Evolutionary conservation across 2,888 invertebrate species (phyloP), one percentile per base, ranked within the genome.

Genomic region (Chironomus tentans): DNA sequence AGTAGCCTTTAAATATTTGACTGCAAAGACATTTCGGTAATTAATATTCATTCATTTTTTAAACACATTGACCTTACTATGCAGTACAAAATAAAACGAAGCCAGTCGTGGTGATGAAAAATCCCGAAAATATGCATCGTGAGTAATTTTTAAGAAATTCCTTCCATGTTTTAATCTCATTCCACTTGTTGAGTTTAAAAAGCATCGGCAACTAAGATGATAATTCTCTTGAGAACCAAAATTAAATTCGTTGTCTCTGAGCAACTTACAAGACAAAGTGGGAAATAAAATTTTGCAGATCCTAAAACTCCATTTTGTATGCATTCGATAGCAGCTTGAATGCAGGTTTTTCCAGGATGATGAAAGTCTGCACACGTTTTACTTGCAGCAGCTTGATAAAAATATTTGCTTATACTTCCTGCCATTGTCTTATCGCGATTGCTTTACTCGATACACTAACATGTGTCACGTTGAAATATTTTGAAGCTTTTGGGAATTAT

Each of bases 311-410:
- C 68, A 48, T 47, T 24, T 2, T 15, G 6, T 18, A 47, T 4
- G 4, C 21, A 18, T 24, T 21, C 6, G 13, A 28, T 47, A 3
- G 48, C 18, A 10, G 21, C n/a, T 21, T 47, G 62, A 2, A 7
- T 15, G n/a, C 74, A 74, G 0, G 46, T 38, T 15, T n/a, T n/a
- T 13, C 68, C 68, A 13, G 68, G 65, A 68, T 74, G 74, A 68
- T 28, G 22, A 68, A 74, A 22, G 15, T 74, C 74, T 3, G 47
- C 47, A 46, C 74, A 74, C n/a, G 65, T 74, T 48, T 68, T 68
- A 22, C 68, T 22, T 2, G 47, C 48, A 18, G 46, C 21, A 12
- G 47, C 47, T 10, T 21, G 13, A 68, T 68, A 38, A 46, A 68
- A 65, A 65, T 65, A 38, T 68, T 68, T 68, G 18, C 68, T 68